phyloP scores from a whole-genome alignment of 2,113 vertebrate species.

The Chionis minor region DNA sequence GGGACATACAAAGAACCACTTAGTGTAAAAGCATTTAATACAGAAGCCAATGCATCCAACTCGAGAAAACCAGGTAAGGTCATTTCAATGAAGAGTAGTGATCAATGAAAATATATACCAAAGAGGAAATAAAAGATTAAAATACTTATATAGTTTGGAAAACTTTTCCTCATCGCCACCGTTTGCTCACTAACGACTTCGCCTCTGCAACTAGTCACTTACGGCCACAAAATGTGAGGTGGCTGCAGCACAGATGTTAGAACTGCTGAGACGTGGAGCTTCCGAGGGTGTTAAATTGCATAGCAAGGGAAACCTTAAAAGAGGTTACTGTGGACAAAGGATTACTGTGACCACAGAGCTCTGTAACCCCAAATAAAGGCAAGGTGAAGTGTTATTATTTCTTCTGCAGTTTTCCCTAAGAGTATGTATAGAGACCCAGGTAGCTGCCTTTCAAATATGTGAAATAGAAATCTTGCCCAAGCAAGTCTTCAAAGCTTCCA shows the following conservation, averaged over 20 bases:
- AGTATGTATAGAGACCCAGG: neutral
- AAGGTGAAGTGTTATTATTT: neutral
- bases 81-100: neutral
- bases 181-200: neutral
- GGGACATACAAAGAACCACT: neutral
- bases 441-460: conserved; percentile 40
- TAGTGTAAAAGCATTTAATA: neutral
- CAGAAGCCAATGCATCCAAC: neutral
- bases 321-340: neutral
- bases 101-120: neutral
- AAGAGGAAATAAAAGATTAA: neutral
- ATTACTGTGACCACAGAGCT: conserved; percentile 8
- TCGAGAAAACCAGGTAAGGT: neutral
- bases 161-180: neutral
- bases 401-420: neutral
- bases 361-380: conserved; percentile 4
- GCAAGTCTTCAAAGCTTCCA: conserved; percentile 59
- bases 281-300: conserved; percentile 9
- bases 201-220: neutral
- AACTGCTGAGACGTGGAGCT: neutral
- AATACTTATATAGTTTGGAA: neutral
- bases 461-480: conserved; percentile 53
- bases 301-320: neutral
- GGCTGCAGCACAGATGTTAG: neutral
- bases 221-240: neutral